A percentile compares a stretch with the other conserved stretches of the same genome.
Evolutionary conservation across 2,797 vertebrate genomes (phyloP).

Genomic region (Onychomys arenicola): DNA sequence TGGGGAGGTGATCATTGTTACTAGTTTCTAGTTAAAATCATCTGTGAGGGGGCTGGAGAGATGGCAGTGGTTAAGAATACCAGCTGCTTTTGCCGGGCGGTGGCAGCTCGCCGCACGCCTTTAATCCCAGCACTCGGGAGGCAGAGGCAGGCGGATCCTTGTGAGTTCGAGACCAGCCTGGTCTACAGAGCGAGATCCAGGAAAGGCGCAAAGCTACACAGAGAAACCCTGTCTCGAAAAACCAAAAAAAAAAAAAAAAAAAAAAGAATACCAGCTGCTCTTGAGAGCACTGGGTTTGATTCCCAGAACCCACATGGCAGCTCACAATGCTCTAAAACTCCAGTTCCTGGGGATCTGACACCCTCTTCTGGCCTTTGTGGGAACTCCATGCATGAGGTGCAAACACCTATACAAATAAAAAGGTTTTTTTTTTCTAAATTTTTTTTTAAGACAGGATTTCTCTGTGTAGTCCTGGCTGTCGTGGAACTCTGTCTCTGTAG

Average conservation of each 20-base stretch:
- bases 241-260: too few relatives aligned
- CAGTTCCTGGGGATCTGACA: not conserved
- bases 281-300: not conserved
- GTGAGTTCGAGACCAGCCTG: too few relatives aligned
- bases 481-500: not conserved
- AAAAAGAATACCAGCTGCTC: too few relatives aligned
- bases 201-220: too few relatives aligned
- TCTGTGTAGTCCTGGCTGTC: not conserved
- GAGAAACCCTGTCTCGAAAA: too few relatives aligned
- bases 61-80: not conserved
- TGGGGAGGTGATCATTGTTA: not conserved
- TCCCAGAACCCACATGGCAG: not conserved
- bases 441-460: not conserved
- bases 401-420: too few relatives aligned
- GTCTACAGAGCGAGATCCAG: too few relatives aligned
- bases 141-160: too few relatives aligned
- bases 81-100: too few relatives aligned
- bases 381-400: not conserved
- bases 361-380: not conserved
- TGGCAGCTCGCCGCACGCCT: too few relatives aligned
- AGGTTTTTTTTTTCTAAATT: too few relatives aligned
- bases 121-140: too few relatives aligned
- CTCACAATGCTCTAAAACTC: not conserved
- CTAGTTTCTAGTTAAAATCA: conserved; percentile 57
- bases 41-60: not conserved